These are phyloP conservation scores for Daboia siamensis DNA, from an alignment of 2,113 vertebrate genomes.

Conservation along the genomic window DNA sequence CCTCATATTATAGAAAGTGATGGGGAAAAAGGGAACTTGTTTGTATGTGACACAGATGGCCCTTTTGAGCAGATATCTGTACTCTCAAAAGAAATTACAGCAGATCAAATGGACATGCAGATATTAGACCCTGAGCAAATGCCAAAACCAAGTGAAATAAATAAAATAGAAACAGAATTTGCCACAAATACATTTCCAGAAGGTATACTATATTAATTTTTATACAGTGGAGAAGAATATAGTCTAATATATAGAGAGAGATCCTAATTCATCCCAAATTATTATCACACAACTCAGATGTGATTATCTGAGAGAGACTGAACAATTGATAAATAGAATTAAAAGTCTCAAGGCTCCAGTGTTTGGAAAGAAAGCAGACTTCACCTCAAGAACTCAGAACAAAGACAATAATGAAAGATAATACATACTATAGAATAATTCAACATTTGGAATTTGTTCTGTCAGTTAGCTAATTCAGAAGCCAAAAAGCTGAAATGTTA, in stretches of 20 bases:
- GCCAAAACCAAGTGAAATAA: slow-evolving; percentile 36
- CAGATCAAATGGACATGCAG: slow-evolving; percentile 27
- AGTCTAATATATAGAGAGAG: not conserved
- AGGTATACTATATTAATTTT: slow-evolving; percentile 55
- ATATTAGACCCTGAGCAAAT: slow-evolving; percentile 40
- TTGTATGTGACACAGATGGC: slow-evolving; percentile 18
- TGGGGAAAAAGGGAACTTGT: slow-evolving; percentile 11
- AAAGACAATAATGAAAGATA: not conserved
- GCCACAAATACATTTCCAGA: slow-evolving; percentile 39
- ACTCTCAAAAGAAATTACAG: slow-evolving; percentile 28
- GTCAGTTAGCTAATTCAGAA: not conserved
- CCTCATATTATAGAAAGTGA: slow-evolving; percentile 49
- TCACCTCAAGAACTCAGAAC: not conserved
- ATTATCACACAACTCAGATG: not conserved
- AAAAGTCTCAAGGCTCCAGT: not conserved
- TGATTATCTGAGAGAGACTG: not conserved
- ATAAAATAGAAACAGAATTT: slow-evolving; percentile 31
- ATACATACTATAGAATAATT: not conserved
- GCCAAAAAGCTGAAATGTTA: not conserved
- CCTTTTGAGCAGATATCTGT: not conserved
- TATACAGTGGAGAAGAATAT: not conserved
- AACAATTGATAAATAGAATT: not conserved
- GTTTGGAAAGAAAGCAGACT: not conserved
- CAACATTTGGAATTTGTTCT: not conserved
- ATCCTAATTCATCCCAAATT: not conserved